These are phyloP conservation scores for Nothoprocta pentlandii DNA, from an alignment of 2,113 vertebrate genomes.

Conservation along the genomic window DNA sequence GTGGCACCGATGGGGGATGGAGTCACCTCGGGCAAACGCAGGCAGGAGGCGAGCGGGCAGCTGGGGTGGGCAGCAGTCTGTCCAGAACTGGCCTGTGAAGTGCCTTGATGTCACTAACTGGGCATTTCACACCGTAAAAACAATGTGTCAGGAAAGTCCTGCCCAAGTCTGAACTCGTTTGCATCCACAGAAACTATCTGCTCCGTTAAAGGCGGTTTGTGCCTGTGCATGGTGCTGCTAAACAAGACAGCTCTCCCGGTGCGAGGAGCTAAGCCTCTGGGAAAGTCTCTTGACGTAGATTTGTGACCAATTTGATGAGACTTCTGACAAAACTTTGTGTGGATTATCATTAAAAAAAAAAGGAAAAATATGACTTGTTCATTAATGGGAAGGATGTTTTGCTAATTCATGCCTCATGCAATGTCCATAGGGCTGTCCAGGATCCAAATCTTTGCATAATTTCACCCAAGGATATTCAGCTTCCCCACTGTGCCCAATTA, in stretches of 20 bases:
- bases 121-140: background rate
- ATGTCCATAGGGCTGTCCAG: conserved; percentile 24
- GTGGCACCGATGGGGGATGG: background rate
- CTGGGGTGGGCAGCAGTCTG: background rate
- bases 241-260: background rate
- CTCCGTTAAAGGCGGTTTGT: background rate
- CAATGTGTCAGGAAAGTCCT: background rate
- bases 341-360: background rate
- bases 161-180: background rate
- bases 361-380: conserved; percentile 37
- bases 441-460: conserved; percentile 56
- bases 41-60: background rate
- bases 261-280: background rate
- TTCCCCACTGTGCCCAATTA: conserved; percentile 68
- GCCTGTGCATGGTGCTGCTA: background rate
- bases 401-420: conserved; percentile 56
- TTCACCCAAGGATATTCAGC: conserved; percentile 64
- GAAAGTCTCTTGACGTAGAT: background rate
- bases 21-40: background rate
- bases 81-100: background rate
- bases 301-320: conserved; percentile 25
- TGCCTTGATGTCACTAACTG: background rate
- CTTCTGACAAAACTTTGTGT: conserved; percentile 19
- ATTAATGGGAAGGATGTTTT: conserved; percentile 38
- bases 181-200: background rate